Evolutionary conservation across 2,113 vertebrate genomes (phyloP).

Genomic region (Phalacrocorax aristotelis): DNA sequence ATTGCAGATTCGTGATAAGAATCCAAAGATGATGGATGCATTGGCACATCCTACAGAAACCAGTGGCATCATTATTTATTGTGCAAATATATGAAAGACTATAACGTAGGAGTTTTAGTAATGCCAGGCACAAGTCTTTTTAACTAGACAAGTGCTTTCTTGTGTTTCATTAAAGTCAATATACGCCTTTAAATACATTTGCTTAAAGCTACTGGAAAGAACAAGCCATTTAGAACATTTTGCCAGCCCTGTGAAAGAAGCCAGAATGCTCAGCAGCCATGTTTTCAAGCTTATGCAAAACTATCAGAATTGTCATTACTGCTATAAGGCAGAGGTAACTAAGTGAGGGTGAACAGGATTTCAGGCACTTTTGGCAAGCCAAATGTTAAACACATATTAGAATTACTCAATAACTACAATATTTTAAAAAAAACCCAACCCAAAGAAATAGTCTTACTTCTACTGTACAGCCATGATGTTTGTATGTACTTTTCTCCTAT

Average conservation of each 20-base stretch:
- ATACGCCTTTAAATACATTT: not conserved
- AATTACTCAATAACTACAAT: not conserved
- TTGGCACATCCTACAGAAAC: not conserved
- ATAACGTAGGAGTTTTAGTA: not conserved
- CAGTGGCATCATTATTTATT: not conserved
- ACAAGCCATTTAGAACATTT: not conserved
- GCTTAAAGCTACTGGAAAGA: conserved; percentile 7
- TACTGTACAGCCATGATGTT: not conserved
- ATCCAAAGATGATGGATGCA: not conserved
- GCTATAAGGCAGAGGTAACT: not conserved
- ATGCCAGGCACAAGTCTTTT: not conserved
- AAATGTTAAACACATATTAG: not conserved
- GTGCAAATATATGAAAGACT: not conserved
- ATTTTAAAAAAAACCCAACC: not conserved
- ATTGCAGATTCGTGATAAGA: not conserved
- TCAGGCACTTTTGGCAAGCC: not conserved
- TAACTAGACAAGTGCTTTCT: not conserved
- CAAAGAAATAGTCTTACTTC: not conserved
- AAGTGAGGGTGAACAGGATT: not conserved
- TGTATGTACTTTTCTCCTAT: not conserved
- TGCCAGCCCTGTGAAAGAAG: not conserved
- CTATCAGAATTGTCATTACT: not conserved
- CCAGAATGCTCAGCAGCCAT: not conserved
- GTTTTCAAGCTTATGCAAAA: not conserved
- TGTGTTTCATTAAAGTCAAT: not conserved